Conservation (phyloP, 1,140 invertebrate genomes). For the Colletes latitarsis region DNA sequence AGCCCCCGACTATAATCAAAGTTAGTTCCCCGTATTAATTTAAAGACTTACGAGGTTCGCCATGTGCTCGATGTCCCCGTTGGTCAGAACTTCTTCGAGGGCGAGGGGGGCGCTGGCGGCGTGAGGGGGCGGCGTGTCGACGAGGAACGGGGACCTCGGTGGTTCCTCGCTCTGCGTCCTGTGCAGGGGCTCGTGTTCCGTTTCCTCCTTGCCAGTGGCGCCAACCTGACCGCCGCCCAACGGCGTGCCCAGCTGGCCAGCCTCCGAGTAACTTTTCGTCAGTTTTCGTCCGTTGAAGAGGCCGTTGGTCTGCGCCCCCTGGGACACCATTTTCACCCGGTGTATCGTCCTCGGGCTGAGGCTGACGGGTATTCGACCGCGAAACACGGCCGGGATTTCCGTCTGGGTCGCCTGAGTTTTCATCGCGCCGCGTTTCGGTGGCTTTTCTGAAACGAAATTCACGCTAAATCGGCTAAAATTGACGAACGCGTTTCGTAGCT, state of each 20-base stretch:
- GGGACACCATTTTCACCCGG: slow-evolving; percentile 91
- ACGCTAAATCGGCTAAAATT: slow-evolving; percentile 1
- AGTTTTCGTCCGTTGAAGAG: slow-evolving; percentile 86
- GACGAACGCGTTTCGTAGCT: background rate
- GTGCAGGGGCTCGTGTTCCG: slow-evolving; percentile 88
- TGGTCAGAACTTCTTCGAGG: slow-evolving; percentile 58
- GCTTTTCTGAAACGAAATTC: slow-evolving; percentile 84
- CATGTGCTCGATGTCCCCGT: slow-evolving; percentile 60
- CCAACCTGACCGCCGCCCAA: slow-evolving; percentile 68
- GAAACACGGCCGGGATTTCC: slow-evolving; percentile 85
- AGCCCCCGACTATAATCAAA: too few relatives aligned
- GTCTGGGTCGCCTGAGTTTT: slow-evolving; percentile 96
- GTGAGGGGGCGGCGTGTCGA: slow-evolving; percentile 65
- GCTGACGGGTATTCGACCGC: slow-evolving; percentile 87
- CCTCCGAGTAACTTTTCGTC: slow-evolving; percentile 92
- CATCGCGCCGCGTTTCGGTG: slow-evolving; percentile 90
- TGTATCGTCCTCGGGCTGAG: slow-evolving; percentile 87
- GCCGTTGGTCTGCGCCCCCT: slow-evolving; percentile 94
- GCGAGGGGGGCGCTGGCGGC: background rate
- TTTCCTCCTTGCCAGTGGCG: slow-evolving; percentile 64
- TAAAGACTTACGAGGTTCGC: slow-evolving; percentile 29
- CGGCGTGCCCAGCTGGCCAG: slow-evolving; percentile 82
- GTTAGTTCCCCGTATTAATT: too few relatives aligned
- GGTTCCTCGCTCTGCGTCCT: slow-evolving; percentile 92
- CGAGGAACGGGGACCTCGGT: slow-evolving; percentile 86